Base-by-base conservation (phyloP, 2,113 vertebrate genomes). In the Pseudorhombus dupliciocellatus region DNA sequence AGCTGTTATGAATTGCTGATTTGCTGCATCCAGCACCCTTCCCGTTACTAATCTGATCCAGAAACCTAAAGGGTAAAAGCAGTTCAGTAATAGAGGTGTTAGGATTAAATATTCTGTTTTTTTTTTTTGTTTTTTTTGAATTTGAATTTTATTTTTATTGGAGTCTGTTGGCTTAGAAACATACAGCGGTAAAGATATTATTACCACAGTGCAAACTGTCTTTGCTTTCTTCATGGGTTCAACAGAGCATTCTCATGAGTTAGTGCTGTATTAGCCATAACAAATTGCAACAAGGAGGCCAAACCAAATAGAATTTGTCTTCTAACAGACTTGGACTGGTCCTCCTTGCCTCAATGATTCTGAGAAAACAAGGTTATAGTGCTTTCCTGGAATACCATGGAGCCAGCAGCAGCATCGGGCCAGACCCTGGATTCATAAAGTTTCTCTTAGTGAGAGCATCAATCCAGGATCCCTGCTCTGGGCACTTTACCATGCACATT, bases 281-380 rank as follows among this genome's bases (percentile, higher is more conserved):
- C 87, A 89, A 88, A 90, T 88, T 88, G 73, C 71, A 75, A 55
- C 31, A 81, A 74, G 15, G 70, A 51, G 40, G 83, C 89, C 88
- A 91, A 91, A 73, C 73, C 68, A 85, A 92, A 92, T 78, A 91
- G 18, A 83, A 79, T 73, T 75, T 74, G 68, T 84, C 72, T 81
- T 88, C 75, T 56, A 59, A 52, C 61, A 87, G 57, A 70, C 66
- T 89, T 90, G 85, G 79, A 79, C n/a, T 16, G 63, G 30, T 60
- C 46, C 66, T 24, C 73, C 51, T 67, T 89, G 88, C 75, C 71
- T 77, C 66, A 80, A 84, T 28, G 62, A 63, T 80, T 80, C 79
- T 66, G 73, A 89, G 81, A 85, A 92, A 90, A 84, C 44, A 40
- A 69, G 62, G 77, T 76, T 74, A 79, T 61, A 66, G 70, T 62